These are phyloP conservation scores for Anaspis maculata DNA, from an alignment of 2,888 invertebrate genomes.

Conservation along the genomic window DNA sequence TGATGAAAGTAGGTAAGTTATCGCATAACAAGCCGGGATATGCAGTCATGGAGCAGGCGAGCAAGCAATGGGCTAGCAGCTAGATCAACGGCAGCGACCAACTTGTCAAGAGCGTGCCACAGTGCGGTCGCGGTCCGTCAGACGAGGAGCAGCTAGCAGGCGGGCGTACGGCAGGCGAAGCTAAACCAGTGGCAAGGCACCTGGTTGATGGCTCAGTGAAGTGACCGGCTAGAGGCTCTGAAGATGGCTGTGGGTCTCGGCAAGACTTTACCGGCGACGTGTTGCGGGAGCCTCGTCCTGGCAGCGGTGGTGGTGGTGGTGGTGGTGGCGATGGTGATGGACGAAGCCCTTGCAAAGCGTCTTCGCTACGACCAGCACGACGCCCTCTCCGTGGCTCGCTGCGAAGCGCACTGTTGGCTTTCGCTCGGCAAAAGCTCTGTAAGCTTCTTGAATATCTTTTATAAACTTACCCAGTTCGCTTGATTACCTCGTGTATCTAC, in stretches of 20 bases:
- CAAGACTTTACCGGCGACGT: no score
- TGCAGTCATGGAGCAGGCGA: constrained; percentile 14
- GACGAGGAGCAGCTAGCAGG: no score
- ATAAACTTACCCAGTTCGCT: no score
- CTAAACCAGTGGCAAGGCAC: constrained; percentile 8
- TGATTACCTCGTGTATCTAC: no score
- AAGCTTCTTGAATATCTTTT: no score
- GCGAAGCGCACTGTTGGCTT: constrained; percentile 51
- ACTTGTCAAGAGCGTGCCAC: constrained; percentile 23
- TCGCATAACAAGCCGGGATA: constrained; percentile 16
- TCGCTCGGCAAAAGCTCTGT: constrained; percentile 23
- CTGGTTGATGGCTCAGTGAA: no score
- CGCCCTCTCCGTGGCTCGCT: constrained; percentile 50
- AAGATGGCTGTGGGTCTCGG: no score
- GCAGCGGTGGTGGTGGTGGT: constrained; percentile 17
- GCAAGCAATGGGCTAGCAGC: no score
- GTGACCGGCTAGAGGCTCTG: no score
- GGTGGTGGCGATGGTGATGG: constrained; percentile 25
- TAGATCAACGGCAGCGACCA: constrained; percentile 22
- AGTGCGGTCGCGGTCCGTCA: constrained; percentile 25
- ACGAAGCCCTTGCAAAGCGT: constrained; percentile 39
- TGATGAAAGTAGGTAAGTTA: constrained; percentile 21
- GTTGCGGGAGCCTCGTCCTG: no score
- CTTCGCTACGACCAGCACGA: constrained; percentile 45
- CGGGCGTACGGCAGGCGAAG: no score